Evolutionary conservation across 2,797 vertebrate genomes (phyloP).

Genomic region (Acridotheres tristis): DNA sequence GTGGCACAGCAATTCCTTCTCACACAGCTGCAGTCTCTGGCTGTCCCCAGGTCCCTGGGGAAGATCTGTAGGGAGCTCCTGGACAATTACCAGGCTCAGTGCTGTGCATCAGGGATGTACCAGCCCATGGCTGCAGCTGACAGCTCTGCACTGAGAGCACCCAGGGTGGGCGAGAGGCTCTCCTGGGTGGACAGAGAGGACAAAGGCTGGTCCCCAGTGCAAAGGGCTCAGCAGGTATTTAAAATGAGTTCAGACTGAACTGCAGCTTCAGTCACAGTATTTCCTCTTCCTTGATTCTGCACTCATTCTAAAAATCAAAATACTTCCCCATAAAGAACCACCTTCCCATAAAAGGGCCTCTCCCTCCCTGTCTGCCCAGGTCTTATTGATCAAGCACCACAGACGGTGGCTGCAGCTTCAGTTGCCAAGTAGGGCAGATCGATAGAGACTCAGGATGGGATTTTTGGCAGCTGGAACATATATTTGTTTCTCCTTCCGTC

Average conservation of each 20-base stretch:
- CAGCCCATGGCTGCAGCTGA: fast-evolving
- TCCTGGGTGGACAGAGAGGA: not conserved
- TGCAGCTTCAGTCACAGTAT: not conserved
- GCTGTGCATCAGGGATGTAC: not conserved
- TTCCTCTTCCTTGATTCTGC: conserved; percentile 35
- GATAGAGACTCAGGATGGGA: conserved; percentile 24
- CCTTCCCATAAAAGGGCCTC: conserved; percentile 11
- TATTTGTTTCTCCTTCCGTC: not conserved
- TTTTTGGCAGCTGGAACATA: conserved; percentile 53
- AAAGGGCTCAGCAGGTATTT: conserved; percentile 22
- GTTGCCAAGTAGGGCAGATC: conserved; percentile 73
- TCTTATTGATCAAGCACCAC: conserved; percentile 55
- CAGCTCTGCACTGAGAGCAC: not conserved
- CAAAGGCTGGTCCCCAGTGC: not conserved
- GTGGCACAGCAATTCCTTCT: fast-evolving
- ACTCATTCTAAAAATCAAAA: conserved; percentile 11
- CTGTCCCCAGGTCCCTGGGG: not conserved
- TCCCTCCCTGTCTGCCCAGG: not conserved
- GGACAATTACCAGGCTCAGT: not conserved
- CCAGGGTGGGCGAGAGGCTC: not conserved
- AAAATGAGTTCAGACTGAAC: not conserved
- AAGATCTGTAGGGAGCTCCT: not conserved
- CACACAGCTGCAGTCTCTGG: not conserved
- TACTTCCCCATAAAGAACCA: not conserved
- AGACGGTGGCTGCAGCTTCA: conserved; percentile 46